Evolutionary conservation across 2,888 invertebrate genomes (phyloP), one percentile per base, ranked within the genome.

Genomic region (Heliconius ethilla): DNA sequence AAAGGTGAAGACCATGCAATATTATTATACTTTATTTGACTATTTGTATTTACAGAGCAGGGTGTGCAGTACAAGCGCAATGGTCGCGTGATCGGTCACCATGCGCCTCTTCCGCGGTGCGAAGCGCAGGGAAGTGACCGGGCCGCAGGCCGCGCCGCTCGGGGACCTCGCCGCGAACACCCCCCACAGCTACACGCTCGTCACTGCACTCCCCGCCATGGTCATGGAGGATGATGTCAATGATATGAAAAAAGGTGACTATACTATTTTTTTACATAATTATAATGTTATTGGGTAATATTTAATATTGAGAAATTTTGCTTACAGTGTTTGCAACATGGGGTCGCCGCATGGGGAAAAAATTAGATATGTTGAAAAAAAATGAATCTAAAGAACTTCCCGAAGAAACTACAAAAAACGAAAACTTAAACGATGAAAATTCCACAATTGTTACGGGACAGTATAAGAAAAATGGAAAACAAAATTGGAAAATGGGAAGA

Each of bases 281-380:
- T 13, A 27, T 27, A 27, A 63, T 27, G 6, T 27, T 63, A 27
- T 27, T 63, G 15, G 7, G 27, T 63, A 27, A 27, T 63, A 27
- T 33, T 37, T 59, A 33, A 70, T 55, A 25, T 37, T 25, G n/a
- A 59, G 15, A 59, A 33, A 55, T n/a, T 55, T 72, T 40, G 27
- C 29, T 92, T 95, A 78, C 93, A 96, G 96, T 96, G 86, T 93
- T 95, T 83, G 95, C 96, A 81, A 96, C 96, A 83, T 97, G 97
- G 97, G 96, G 97, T 85, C 96, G 96, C 81, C 95, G 96, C 82
- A 97, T 97, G 96, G 97, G 97, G 82, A 96, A 96, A 84, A 97
- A 97, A 89, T 92, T 97, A 85, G 97, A 97, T 86, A 95, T 96
- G 86, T 94, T 97, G 80, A 96, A 97, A 83, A 96, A 96, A 83